phyloP scores from a whole-genome alignment of 92 coral and sea anemone genomes.

The Epizoanthus illoricatus region DNA sequence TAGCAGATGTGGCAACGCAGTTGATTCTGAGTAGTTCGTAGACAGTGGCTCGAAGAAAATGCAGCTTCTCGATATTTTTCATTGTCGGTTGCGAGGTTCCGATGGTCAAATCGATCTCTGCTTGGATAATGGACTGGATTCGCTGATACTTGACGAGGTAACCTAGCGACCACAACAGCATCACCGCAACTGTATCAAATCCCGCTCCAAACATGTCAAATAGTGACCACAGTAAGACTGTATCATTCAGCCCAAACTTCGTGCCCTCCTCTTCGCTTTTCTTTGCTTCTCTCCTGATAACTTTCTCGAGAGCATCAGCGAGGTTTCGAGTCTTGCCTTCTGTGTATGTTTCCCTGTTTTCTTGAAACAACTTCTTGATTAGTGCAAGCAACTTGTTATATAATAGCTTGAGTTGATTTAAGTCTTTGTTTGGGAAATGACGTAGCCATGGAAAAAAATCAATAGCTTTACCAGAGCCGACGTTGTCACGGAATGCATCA shows the following conservation, averaged over 20 bases:
- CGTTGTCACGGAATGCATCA: constrained; percentile 49
- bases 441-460: constrained; percentile 58
- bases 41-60: constrained; percentile 48
- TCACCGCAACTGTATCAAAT: constrained; percentile 56
- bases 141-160: constrained; percentile 48
- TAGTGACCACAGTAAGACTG: constrained; percentile 20
- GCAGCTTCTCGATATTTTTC: constrained; percentile 41
- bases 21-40: constrained; percentile 55
- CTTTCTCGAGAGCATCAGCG: constrained; percentile 27
- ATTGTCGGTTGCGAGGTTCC: constrained; percentile 44
- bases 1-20: constrained; percentile 39
- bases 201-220: constrained; percentile 53
- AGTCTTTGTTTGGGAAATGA: constrained; percentile 37
- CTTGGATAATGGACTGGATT: constrained; percentile 45
- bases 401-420: neutral
- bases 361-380: constrained; percentile 5
- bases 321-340: constrained; percentile 22
- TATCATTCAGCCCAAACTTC: neutral
- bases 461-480: constrained; percentile 50
- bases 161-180: constrained; percentile 48
- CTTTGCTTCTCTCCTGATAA: neutral
- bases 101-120: constrained; percentile 54
- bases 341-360: constrained; percentile 17
- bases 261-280: constrained; percentile 15
- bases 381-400: neutral